Conservation (phyloP, 2,797 vertebrate species). For the Picus viridis region DNA sequence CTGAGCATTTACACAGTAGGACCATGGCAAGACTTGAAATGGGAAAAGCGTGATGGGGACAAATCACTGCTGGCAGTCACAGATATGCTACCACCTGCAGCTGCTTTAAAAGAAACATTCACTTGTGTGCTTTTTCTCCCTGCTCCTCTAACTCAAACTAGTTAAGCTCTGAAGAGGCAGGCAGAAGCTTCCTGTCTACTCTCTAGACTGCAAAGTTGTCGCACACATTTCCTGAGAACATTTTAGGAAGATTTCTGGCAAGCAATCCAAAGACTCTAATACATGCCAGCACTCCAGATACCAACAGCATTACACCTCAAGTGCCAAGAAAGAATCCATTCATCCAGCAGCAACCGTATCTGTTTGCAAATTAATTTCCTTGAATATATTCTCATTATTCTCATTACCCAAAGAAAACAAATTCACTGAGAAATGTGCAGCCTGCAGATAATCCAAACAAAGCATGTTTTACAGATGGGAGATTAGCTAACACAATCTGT, state of each 20-base stretch:
- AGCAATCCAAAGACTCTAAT: background rate
- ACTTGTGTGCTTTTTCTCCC: background rate
- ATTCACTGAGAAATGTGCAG: conserved; percentile 50
- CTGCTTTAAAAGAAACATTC: background rate
- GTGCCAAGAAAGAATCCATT: conserved; percentile 66
- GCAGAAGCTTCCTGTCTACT: background rate
- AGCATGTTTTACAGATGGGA: conserved; percentile 72
- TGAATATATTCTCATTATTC: conserved; percentile 67
- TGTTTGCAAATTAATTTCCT: conserved; percentile 75
- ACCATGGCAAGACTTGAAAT: background rate
- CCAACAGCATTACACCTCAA: conserved; percentile 12
- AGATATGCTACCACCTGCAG: background rate
- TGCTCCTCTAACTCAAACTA: background rate
- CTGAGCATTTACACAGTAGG: background rate
- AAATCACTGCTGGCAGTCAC: background rate
- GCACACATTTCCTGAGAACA: conserved; percentile 45
- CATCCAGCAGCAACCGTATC: conserved; percentile 48
- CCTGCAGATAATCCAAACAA: conserved; percentile 70
- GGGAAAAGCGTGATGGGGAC: background rate
- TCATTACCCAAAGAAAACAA: conserved; percentile 65
- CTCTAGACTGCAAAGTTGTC: conserved; percentile 45
- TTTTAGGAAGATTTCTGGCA: conserved; percentile 51
- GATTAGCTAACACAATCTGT: conserved; percentile 68
- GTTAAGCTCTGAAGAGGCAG: conserved; percentile 18
- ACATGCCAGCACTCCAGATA: conserved; percentile 33